phyloP scores from a whole-genome alignment of 2,888 invertebrate genomes.

The Strigamia transsilvanica region DNA sequence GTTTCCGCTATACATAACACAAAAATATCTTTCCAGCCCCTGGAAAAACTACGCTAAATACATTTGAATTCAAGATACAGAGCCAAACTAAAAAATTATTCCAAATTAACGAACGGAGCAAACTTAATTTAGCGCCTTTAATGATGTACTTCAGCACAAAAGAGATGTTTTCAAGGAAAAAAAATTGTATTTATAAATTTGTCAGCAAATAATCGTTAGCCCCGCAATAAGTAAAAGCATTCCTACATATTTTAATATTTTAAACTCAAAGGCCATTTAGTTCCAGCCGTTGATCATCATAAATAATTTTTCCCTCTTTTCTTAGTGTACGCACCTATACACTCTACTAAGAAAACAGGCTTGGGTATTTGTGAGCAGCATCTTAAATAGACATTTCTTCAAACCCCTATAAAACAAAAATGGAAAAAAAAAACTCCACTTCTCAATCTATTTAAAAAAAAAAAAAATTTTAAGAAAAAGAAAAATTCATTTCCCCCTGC shows the following conservation, averaged over 20 bases:
- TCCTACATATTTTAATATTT: constrained; percentile 38
- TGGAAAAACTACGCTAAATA: not conserved
- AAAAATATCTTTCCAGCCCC: not conserved
- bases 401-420: constrained; percentile 7
- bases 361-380: constrained; percentile 39
- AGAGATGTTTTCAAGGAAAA: not conserved
- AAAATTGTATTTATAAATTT: not conserved
- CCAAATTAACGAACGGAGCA: not conserved
- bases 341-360: constrained; percentile 16
- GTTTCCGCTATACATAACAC: not conserved
- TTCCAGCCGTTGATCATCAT: constrained; percentile 17
- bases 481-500: constrained; percentile 14
- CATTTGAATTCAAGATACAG: not conserved
- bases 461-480: not conserved
- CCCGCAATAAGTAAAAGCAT: not conserved
- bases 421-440: not conserved
- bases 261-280: constrained; percentile 32
- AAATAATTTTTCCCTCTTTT: constrained; percentile 43
- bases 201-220: constrained; percentile 15
- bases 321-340: constrained; percentile 15
- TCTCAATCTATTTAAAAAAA: not conserved
- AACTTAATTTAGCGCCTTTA: not conserved
- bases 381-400: constrained; percentile 13
- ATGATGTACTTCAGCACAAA: not conserved
- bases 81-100: not conserved